Evolutionary conservation across 2,797 vertebrate species (phyloP), one percentile per base, ranked within the genome.

Genomic region (Urophycis tenuis): DNA sequence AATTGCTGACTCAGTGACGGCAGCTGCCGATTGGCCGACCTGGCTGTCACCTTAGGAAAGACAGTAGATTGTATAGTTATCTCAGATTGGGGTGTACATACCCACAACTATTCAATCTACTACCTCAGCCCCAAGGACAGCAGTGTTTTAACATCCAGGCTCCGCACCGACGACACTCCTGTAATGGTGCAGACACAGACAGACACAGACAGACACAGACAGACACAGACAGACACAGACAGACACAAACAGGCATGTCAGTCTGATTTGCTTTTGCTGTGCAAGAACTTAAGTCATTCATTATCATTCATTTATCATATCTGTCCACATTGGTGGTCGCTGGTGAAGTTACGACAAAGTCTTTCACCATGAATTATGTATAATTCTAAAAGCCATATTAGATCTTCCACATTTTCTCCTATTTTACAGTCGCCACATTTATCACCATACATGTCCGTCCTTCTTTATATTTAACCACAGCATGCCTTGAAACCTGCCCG

Each of bases 21-120:
- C 79, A 69, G 81, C 78, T 45, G 86, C 78, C 3, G 86, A 85
- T 69, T 53, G 70, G 94, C 87, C 87, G 95, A 94, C 82, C 89
- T 91, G 88, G 93, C 95, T 95, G 93, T 95, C 93, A 92, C 95
- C 94, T 96, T 95, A 94, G 95, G 95, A 95, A 96, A 96, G 95
- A 96, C 95, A 95, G 95, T 95, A 96, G 95, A 96, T 95, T 96
- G 95, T 93, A 96, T 95, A 96, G 95, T 96, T 96, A 95, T 93
- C 92, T 93, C 92, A 94, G 87, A 93, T 93, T 94, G 94, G 95
- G 95, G 90, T 91, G 79, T 11, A 84, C 78, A 87, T 93, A 92
- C 93, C 94, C 94, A 96, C 95, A 96, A 96, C 95, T 96, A 95
- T 95, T 95, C 95, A 95, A 95, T 96, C 95, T 96, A 96, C 95